A percentile compares a stretch with the other conserved stretches of the same genome.
Conservation (phyloP, 2,888 invertebrate species). For the Scaptomyza reducta region DNA sequence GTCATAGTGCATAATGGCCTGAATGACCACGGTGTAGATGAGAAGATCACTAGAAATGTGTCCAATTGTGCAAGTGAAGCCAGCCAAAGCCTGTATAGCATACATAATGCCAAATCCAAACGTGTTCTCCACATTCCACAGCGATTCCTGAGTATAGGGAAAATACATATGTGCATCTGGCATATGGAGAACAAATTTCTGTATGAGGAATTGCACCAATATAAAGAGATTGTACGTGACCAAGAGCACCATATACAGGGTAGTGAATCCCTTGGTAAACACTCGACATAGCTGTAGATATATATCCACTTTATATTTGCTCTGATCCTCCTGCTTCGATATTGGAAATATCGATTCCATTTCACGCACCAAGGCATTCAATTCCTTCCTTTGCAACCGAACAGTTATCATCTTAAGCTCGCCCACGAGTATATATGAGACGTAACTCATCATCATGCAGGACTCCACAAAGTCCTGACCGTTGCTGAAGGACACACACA, state of each 20-base stretch:
- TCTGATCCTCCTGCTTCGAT: constrained; percentile 7
- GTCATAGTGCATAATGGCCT: constrained; percentile 81
- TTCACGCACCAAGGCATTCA: constrained; percentile 54
- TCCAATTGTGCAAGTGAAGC: constrained; percentile 66
- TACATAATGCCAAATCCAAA: constrained; percentile 66
- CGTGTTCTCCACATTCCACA: constrained; percentile 63
- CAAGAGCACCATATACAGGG: constrained; percentile 73
- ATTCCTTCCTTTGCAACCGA: constrained; percentile 32
- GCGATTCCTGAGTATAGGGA: constrained; percentile 65
- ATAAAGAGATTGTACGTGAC: constrained; percentile 72
- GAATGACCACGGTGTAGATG: constrained; percentile 71
- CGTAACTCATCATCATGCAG: constrained; percentile 32
- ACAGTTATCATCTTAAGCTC: constrained; percentile 38
- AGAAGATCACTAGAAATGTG: constrained; percentile 77
- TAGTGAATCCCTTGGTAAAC: constrained; percentile 57
- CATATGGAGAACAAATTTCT: constrained; percentile 30
- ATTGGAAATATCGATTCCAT: constrained; percentile 64
- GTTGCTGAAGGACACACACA: constrained; percentile 18
- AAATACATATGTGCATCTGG: constrained; percentile 49
- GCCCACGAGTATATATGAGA: constrained; percentile 26
- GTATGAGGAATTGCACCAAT: constrained; percentile 50
- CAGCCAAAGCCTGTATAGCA: constrained; percentile 59
- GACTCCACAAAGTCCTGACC: constrained; percentile 33
- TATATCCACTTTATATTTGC: constrained; percentile 36
- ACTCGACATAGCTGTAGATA: constrained; percentile 46